These are phyloP conservation scores for Apis florea DNA, from an alignment of 1,140 invertebrate genomes.

Conservation along the genomic window DNA sequence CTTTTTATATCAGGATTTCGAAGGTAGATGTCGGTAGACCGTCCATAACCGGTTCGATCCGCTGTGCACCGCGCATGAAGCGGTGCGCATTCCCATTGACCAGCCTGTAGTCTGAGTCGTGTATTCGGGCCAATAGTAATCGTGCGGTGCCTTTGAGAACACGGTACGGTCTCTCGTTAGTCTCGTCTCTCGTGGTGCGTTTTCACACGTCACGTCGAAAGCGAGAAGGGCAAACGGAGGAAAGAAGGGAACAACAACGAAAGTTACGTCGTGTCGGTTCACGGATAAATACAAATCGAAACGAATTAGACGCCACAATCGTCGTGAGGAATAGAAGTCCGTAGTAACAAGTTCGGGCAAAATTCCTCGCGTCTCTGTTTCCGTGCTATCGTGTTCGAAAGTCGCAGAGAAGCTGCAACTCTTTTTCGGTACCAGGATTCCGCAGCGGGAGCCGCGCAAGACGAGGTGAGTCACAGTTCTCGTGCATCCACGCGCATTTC, in stretches of 20 bases:
- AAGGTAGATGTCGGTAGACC: constrained; percentile 74
- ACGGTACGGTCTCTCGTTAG: constrained; percentile 53
- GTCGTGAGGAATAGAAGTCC: neutral
- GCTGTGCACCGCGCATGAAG: constrained; percentile 71
- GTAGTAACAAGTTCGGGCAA: neutral
- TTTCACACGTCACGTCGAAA: constrained; percentile 54
- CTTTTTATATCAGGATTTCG: neutral
- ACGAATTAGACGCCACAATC: neutral
- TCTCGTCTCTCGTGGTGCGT: constrained; percentile 61
- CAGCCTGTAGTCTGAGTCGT: constrained; percentile 59
- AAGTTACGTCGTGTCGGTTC: neutral
- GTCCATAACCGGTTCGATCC: constrained; percentile 63
- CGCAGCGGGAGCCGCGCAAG: constrained; percentile 71
- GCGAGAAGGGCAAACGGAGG: neutral
- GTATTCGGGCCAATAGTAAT: constrained; percentile 73
- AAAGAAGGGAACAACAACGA: neutral
- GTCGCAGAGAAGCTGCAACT: constrained; percentile 73
- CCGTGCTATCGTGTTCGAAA: constrained; percentile 40
- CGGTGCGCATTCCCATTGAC: constrained; percentile 77
- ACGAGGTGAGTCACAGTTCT: constrained; percentile 71
- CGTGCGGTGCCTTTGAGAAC: constrained; percentile 74
- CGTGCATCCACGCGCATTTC: constrained; percentile 12
- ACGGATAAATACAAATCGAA: neutral
- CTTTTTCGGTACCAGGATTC: constrained; percentile 75
- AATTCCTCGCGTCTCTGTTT: constrained; percentile 26